Conservation (phyloP, 1,140 invertebrate species). For the Belonocnema kinseyi region DNA sequence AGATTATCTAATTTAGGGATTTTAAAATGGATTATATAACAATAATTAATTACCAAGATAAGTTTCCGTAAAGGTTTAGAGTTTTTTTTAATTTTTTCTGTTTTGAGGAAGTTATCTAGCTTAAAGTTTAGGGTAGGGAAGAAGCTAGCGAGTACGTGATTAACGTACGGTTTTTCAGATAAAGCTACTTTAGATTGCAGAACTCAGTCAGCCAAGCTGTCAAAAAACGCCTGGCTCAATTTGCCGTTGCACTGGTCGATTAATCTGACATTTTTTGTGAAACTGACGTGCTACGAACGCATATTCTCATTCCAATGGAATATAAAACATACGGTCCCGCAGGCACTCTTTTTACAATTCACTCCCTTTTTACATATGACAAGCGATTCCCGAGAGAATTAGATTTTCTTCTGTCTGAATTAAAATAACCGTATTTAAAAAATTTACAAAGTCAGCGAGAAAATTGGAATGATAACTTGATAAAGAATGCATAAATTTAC, state of each 20-base stretch:
- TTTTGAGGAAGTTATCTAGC: too few relatives aligned
- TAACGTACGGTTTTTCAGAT: conserved; percentile 33
- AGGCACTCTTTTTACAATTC: conserved; percentile 14
- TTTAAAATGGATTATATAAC: too few relatives aligned
- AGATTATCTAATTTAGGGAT: too few relatives aligned
- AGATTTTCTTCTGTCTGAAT: neutral
- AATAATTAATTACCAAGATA: too few relatives aligned
- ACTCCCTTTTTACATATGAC: conserved; percentile 21
- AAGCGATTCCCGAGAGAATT: neutral
- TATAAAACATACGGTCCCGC: conserved; percentile 15
- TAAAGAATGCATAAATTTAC: neutral
- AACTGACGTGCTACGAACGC: conserved; percentile 22
- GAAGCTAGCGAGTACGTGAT: neutral
- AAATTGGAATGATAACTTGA: neutral
- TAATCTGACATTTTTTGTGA: conserved; percentile 33
- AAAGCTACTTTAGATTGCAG: conserved; percentile 32
- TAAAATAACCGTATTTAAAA: neutral
- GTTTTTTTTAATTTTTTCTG: too few relatives aligned
- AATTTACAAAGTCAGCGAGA: neutral
- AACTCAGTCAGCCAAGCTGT: conserved; percentile 23
- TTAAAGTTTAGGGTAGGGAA: too few relatives aligned
- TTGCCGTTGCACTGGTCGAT: conserved; percentile 33
- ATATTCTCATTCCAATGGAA: conserved; percentile 2
- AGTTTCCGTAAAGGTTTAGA: too few relatives aligned
- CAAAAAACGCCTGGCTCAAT: conserved; percentile 35